Evolutionary conservation across 2,113 vertebrate genomes (phyloP).

Genomic region (Lates calcarifer): DNA sequence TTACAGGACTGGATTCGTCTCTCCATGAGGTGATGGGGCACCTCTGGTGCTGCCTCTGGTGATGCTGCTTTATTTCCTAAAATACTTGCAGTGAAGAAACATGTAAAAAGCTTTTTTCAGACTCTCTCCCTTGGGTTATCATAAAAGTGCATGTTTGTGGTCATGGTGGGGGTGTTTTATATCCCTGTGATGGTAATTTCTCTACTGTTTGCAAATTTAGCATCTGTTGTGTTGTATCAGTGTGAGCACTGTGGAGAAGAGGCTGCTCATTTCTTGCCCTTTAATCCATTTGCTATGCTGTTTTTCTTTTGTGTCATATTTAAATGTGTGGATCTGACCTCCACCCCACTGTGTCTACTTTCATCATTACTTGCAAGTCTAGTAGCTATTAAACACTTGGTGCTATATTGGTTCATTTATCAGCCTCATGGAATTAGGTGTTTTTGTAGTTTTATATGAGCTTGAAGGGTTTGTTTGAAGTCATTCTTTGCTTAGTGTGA

Average conservation of each 20-base stretch:
- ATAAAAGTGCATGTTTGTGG: not conserved
- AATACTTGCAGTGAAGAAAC: not conserved
- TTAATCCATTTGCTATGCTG: not conserved
- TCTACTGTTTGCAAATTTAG: not conserved
- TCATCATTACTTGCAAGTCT: too few species aligned
- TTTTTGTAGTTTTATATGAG: not conserved
- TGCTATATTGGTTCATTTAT: not conserved
- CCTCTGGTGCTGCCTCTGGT: slow-evolving; percentile 52
- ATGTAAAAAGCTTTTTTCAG: slow-evolving; percentile 6
- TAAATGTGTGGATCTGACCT: too few species aligned
- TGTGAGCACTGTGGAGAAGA: not conserved
- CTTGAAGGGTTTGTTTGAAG: not conserved
- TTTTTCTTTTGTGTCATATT: too few species aligned
- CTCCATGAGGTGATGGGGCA: slow-evolving; percentile 23
- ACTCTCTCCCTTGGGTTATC: not conserved
- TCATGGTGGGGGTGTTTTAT: not conserved
- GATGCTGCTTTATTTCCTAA: slow-evolving; percentile 22
- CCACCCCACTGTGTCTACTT: too few species aligned
- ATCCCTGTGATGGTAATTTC: not conserved
- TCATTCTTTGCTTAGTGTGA: not conserved
- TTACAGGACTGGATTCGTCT: slow-evolving; percentile 25
- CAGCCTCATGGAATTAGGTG: too few species aligned
- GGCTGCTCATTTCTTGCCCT: not conserved
- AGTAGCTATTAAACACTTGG: not conserved
- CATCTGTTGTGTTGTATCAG: not conserved